Base-by-base conservation (phyloP, 2,113 vertebrate species). In the Eubucco bourcierii region DNA sequence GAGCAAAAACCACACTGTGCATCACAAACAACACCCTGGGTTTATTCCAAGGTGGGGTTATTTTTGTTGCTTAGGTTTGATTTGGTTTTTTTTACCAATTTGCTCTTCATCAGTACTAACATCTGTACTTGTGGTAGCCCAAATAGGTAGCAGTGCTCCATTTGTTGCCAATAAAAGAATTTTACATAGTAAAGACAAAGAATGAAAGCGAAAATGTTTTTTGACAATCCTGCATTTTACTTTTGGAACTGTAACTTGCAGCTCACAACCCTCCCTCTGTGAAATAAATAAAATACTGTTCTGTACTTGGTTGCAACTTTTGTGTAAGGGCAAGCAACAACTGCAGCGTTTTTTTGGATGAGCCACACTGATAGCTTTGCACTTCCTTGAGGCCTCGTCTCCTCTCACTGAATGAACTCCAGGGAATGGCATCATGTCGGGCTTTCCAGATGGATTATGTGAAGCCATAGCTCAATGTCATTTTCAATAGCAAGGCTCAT, bases 351-450 rank as follows among this genome's bases (percentile, higher is more conserved):
- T 95, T 97, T 96, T 94, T 14, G 95, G 97, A 97, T 72, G 93
- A 95, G 77, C 92, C 89, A 58, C 93, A 77, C 68, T 68, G 97
- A 97, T 95, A 91, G 95, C 85, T 82, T 81, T 85, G 91, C 77
- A 72, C 96, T 97, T 98, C 96, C 97, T 98, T 75, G 84, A 96
- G 96, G 98, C 96, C 94, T 95, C 96, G 92, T 89, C 96, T 90
- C 61, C 95, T 96, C 97, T 92, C 90, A 87, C 96, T 97, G 97
- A 98, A 98, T 91, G 97, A 98, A 98, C 98, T 98, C 98, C 96
- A 94, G 98, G 98, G 98, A 98, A 98, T 88, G 80, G 98, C 98
- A 98, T 98, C 98, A 98, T 96, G 98, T 98, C 98, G 97, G 98
- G 98, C 95, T 98, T 98, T 98, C 98, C 98, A 98, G 98, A 98